Evolutionary conservation across 2,113 vertebrate genomes (phyloP), one percentile per base, ranked within the genome.

Genomic region (Rhynchomys soricoides): DNA sequence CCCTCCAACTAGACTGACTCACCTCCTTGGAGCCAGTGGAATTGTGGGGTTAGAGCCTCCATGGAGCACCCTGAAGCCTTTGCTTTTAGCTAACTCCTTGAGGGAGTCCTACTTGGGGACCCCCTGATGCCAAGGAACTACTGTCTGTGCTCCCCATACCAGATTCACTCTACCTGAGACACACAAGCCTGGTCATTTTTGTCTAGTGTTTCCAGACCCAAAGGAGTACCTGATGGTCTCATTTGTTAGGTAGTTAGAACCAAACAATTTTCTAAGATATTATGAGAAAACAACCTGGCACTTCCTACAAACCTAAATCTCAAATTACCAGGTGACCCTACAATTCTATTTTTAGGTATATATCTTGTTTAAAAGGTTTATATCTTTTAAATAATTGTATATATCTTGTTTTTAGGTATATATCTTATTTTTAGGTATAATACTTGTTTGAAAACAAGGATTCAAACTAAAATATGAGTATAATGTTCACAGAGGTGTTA

Each of bases 1-100:
- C 71, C 34, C 26, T 79, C 64, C 73, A 12, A 10, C 34, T 43
- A 52, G 52, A 71, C 0, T 64, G n/a, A 40, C 11, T n/a, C 62
- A 11, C 3, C 62, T 17, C 19, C 64, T 45, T 0, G 1, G 26
- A 81, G 45, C 66, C 43, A 11, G 3, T 0, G 13, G 43, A 45
- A 7, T 31, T 85, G 77, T 79, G 90, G n/a, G 13, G 48, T 48
- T 21, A 26, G 43, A 40, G 37, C 11, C 22, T 82, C 79, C 74
- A 29, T 52, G 37, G 37, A 19, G 43, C 29, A 31, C 48, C 48
- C 52, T 29, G 31, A 71, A 22, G 48, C 22, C 3, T 71, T 5
- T 45, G n/a, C 8, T 11, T 29, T 29, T 21, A 29, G 11, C 74
- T 7, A 6, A 7, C 16, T 48, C 50, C 40, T 22, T 45, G 8